Base-by-base conservation (phyloP, 2,113 vertebrate species). In the Drymodes brunneopygia region DNA sequence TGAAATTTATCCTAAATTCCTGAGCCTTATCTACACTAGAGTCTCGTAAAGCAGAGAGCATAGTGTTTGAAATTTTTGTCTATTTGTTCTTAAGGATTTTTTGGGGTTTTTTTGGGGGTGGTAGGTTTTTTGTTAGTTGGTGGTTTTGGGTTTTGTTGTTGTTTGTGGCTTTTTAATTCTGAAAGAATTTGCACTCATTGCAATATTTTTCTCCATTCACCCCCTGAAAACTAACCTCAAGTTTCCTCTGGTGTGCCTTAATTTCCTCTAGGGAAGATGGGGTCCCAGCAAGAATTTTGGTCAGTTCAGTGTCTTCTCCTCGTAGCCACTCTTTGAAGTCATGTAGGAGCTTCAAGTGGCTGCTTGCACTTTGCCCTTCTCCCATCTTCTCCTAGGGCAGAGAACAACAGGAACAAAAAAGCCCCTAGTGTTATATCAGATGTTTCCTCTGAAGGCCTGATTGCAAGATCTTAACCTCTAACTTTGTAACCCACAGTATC, bases 281-380 rank as follows among this genome's bases (percentile, higher is more conserved):
- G 56, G 75, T 97, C 64, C 19, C 70, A 33, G 86, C 86, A 40
- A 97, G 93, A 81, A 98, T 90, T 89, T 89, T 93, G 28, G 97
- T 96, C 65, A 99, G 97, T 89, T 98, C 96, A 6, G 82, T 38
- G 9, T 98, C 98, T 94, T 99, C 98, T 74, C 35, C 95, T 93
- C 75, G 93, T 44, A 99, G 91, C 99, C 99, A 99, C 28, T 92
- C 96, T 92, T 99, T 97, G 74, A 99, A 99, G 93, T 97, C 72
- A 1, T 54, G 84, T 66, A 97, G 92, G 40, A 96, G 97, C 47
- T 82, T 94, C 60, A 93, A 20, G 53, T 88, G 93, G 9, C 1
- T 80, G 79, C 72, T 36, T 1, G 3, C 36, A 21, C 19, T 89
- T 35, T 92, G 85, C 12, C 67, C 92, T 82, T 60, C 42, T 85